phyloP scores from a whole-genome alignment of 1,140 invertebrate genomes.

The Drosophila sp. region DNA sequence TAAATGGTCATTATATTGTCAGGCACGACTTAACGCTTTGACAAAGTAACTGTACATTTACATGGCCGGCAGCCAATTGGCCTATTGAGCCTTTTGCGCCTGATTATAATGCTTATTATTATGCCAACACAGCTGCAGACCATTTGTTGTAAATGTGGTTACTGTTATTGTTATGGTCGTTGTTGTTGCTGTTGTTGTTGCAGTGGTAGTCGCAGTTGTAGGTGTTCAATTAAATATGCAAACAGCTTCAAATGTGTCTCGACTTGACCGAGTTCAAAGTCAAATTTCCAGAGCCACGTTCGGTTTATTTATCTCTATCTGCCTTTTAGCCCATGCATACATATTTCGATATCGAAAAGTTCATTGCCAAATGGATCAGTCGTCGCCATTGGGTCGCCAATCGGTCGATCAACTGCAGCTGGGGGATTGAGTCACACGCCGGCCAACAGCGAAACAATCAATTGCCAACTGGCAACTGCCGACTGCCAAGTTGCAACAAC shows the following conservation, averaged over 20 bases:
- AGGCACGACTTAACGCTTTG: conserved; percentile 71
- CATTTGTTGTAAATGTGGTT: conserved; percentile 52
- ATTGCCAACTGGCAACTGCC: conserved; percentile 33
- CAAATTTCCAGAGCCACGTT: conserved; percentile 70
- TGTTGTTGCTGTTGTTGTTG: conserved; percentile 33
- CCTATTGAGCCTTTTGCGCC: conserved; percentile 78
- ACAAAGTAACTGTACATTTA: conserved; percentile 64
- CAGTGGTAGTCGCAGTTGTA: conserved; percentile 48
- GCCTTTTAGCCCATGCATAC: conserved; percentile 32
- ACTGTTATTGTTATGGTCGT: conserved; percentile 18
- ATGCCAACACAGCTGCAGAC: conserved; percentile 70
- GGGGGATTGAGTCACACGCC: conserved; percentile 74
- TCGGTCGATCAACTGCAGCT: conserved; percentile 71
- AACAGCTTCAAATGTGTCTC: conserved; percentile 83
- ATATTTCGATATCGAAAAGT: conserved; percentile 71
- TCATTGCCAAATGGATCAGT: conserved; percentile 78
- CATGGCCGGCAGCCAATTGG: conserved; percentile 69
- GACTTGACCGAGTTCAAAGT: conserved; percentile 82
- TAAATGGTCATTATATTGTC: conserved; percentile 72
- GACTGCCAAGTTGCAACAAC: conserved; percentile 58
- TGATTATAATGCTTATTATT: conserved; percentile 81
- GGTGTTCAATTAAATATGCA: conserved; percentile 83
- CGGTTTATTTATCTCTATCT: conserved; percentile 53
- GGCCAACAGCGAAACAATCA: conserved; percentile 19
- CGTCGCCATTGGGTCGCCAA: conserved; percentile 60